Conservation (phyloP, 2,888 invertebrate genomes). For the Acholoe squamosa region DNA sequence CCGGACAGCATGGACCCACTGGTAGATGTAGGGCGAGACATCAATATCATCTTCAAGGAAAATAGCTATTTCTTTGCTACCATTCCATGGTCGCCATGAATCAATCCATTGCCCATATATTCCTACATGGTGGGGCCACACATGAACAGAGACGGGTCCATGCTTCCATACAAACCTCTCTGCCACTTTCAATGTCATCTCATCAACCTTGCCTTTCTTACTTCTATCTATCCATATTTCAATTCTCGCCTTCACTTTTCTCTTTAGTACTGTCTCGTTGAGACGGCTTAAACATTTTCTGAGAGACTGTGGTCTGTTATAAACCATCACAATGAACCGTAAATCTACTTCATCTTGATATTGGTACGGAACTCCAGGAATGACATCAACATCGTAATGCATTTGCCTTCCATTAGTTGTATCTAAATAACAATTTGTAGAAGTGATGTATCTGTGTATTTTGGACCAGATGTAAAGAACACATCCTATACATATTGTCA, state of each 20-base stretch:
- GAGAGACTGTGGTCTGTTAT: constrained; percentile 68
- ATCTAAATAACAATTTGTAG: too few relatives aligned
- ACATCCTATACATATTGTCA: too few relatives aligned
- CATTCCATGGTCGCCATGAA: constrained; percentile 73
- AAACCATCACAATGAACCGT: constrained; percentile 69
- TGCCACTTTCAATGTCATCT: constrained; percentile 66
- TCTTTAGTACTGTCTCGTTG: constrained; percentile 68
- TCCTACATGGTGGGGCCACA: constrained; percentile 70
- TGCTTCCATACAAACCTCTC: constrained; percentile 68
- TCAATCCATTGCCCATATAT: constrained; percentile 73
- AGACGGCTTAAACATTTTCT: constrained; percentile 67
- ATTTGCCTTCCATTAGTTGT: too few relatives aligned
- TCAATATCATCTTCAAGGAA: constrained; percentile 78
- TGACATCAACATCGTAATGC: too few relatives aligned
- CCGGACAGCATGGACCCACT: constrained; percentile 68
- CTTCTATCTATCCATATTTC: constrained; percentile 73
- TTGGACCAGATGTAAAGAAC: too few relatives aligned
- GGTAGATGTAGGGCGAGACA: constrained; percentile 75
- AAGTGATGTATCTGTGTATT: too few relatives aligned
- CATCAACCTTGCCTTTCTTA: constrained; percentile 65
- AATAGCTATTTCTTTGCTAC: constrained; percentile 75
- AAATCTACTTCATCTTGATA: constrained; percentile 65
- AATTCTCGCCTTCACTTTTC: constrained; percentile 65
- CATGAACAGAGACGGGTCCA: constrained; percentile 69
- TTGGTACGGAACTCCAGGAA: not conserved